Evolutionary conservation across 2,797 vertebrate genomes (phyloP), one percentile per base, ranked within the genome.

Genomic region (Falco rusticolus): DNA sequence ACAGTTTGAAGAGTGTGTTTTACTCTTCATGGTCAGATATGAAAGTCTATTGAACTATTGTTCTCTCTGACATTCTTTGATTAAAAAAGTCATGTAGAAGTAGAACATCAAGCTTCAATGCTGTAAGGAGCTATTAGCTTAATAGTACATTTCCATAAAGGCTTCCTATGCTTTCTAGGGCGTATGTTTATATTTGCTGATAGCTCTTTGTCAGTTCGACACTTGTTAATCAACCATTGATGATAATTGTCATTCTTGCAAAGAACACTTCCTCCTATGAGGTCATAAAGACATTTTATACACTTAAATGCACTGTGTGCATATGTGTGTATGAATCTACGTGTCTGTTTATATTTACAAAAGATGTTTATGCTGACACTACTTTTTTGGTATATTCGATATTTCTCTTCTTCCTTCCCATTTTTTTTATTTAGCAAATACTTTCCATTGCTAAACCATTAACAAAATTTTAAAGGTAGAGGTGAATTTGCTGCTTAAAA

Each of bases 151-250:
- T 86, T 70, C 61, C 60, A 39, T 21, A 76, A 86, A 77, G 39
- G 11, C 69, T 93, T 91, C 60, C 63, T 93, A 2, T 75, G 37
- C 43, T 88, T 85, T 57, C 25, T n/a, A 83, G 37, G 76, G 22
- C 4, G 4, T 85, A 33, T 66, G 69, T 92, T 94, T 90, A 68
- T 86, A 54, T 87, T 79, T 92, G 43, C 54, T 92, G 78, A 79
- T 91, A 47, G 56, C 51, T 84, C 69, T 74, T 79, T 90, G 76
- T 93, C 88, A 95, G 20, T 80, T 45, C 93, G 81, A 76, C 76
- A 66, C 71, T 94, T 95, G 82, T 68, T 96, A 71, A 93, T 94
- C 87, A 93, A 50, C 71, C 51, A 6, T 34, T 89, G 75, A 90
- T 69, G 66, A 60, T 87, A 68, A 85, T 65, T 83, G 78, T 80